Evolutionary conservation across 2,113 vertebrate genomes (phyloP).

Genomic region (Oreotrochilus melanogaster): DNA sequence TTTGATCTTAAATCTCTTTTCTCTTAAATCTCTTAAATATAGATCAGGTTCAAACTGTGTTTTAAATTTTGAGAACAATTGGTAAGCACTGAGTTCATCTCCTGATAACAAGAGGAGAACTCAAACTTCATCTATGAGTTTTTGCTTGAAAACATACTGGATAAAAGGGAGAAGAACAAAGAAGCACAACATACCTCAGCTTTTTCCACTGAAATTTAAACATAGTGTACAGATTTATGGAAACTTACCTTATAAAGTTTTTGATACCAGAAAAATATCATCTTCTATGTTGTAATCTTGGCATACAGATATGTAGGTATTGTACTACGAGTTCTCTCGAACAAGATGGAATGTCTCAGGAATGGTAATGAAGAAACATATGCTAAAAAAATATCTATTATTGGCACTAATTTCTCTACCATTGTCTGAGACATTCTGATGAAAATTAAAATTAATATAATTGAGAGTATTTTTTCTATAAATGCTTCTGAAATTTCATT

Average conservation of each 20-base stretch:
- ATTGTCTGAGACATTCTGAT: not conserved
- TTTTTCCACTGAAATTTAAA: not conserved
- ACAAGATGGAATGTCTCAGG: not conserved
- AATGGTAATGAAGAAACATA: not conserved
- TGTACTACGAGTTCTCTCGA: not conserved
- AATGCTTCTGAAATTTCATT: not conserved
- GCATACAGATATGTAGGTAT: not conserved
- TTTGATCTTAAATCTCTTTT: not conserved
- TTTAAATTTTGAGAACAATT: not conserved
- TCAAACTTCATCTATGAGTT: not conserved
- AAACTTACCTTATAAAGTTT: not conserved
- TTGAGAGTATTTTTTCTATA: not conserved
- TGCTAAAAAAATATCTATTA: not conserved
- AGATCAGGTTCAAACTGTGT: not conserved
- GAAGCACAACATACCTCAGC: rapidly evolving
- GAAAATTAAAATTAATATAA: not conserved
- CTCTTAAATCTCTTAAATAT: not conserved
- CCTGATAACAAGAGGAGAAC: not conserved
- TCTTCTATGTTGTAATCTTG: not conserved
- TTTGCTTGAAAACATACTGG: not conserved
- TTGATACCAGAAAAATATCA: not conserved
- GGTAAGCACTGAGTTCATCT: rapidly evolving
- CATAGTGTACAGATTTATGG: not conserved
- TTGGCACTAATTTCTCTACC: not conserved
- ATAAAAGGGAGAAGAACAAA: not conserved